Conservation (phyloP, 2,888 invertebrate species). For the Apodemia duryi region DNA sequence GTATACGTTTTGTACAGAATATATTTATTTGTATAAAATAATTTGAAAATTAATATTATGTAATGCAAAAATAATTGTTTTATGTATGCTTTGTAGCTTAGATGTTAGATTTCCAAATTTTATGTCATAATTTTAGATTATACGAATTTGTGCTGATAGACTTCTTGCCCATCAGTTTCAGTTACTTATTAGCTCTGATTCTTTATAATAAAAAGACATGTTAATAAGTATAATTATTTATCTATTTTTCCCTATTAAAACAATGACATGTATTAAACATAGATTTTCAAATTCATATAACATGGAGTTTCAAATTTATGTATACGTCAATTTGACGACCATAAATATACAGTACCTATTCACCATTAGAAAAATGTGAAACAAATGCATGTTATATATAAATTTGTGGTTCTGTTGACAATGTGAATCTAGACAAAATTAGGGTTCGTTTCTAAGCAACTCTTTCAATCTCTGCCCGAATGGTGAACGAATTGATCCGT, state of each 20-base stretch:
- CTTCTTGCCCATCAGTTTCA: conserved; percentile 2
- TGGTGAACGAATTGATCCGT: conserved; percentile 69
- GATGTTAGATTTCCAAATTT: conserved; percentile 14
- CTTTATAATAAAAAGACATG: conserved; percentile 2
- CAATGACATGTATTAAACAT: neutral
- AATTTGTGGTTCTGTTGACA: neutral
- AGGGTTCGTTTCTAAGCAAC: conserved; percentile 31
- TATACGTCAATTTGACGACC: neutral
- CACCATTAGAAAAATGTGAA: neutral
- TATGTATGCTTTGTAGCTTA: conserved; percentile 10
- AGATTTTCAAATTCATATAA: neutral
- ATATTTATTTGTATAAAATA: conserved; percentile 11
- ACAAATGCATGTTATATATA: neutral
- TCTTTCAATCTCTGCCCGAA: conserved; percentile 32
- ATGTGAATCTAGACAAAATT: conserved; percentile 13
- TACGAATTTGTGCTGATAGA: neutral
- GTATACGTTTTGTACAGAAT: conserved; percentile 13
- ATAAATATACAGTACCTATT: neutral
- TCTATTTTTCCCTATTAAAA: neutral
- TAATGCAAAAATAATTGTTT: conserved; percentile 12
- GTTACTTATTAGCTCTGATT: neutral
- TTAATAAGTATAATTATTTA: neutral
- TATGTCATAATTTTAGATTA: conserved; percentile 11
- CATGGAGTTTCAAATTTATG: neutral
- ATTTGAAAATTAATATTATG: conserved; percentile 9